Conservation (phyloP, 2,888 invertebrate genomes). For the Camponotus fellah region DNA sequence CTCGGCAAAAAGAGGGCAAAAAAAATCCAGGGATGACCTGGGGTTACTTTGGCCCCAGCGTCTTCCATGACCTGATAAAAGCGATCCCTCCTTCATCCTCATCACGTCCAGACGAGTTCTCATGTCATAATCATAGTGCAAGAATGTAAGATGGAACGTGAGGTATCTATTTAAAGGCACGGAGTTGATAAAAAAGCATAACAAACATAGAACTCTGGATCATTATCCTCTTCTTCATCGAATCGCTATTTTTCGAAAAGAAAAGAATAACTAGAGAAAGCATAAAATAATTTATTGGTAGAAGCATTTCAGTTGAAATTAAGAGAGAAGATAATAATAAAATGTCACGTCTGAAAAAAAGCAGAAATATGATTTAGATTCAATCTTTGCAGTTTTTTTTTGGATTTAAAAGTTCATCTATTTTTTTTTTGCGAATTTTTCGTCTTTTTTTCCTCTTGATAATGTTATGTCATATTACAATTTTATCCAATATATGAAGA, state of each 20-base stretch:
- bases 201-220: neutral
- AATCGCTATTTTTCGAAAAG: neutral
- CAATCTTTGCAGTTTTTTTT: neutral
- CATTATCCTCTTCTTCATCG: neutral
- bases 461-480: neutral
- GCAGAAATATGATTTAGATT: neutral
- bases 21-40: slow-evolving; percentile 26
- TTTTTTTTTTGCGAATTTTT: neutral
- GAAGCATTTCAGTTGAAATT: neutral
- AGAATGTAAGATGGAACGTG: neutral
- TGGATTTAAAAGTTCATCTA: neutral
- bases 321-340: neutral
- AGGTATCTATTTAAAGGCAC: neutral
- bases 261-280: neutral
- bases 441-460: neutral
- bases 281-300: neutral
- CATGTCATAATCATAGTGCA: neutral
- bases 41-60: slow-evolving; percentile 1
- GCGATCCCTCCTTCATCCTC: neutral
- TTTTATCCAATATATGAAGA: neutral
- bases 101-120: neutral
- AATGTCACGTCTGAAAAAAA: neutral
- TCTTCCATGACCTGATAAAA: slow-evolving; percentile 30
- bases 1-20: slow-evolving; percentile 22
- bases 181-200: neutral